phyloP scores from a whole-genome alignment of 1,140 invertebrate species.

The Cherax quadricarinatus region DNA sequence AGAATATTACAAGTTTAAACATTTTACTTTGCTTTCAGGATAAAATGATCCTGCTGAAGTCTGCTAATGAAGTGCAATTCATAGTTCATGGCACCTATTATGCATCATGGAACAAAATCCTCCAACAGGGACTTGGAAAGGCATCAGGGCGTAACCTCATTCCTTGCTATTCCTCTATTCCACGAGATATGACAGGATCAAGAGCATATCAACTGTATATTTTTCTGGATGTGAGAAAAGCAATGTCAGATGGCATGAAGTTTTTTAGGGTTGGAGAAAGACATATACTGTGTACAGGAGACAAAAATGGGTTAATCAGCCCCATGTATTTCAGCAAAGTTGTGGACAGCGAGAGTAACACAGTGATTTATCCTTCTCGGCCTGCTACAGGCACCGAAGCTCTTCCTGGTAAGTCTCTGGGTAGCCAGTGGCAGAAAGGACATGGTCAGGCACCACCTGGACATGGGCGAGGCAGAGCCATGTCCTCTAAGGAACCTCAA shows the following conservation, averaged over 20 bases:
- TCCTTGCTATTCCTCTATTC: constrained; percentile 50
- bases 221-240: constrained; percentile 38
- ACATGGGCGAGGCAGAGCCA: constrained; percentile 13
- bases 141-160: background rate
- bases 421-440: background rate
- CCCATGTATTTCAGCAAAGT: constrained; percentile 54
- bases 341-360: constrained; percentile 20
- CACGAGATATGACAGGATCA: background rate
- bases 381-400: background rate
- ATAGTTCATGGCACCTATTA: constrained; percentile 53
- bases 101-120: constrained; percentile 30
- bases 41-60: constrained; percentile 16
- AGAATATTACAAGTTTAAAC: too few species aligned
- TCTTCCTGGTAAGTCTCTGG: background rate
- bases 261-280: constrained; percentile 25
- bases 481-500: constrained; percentile 12
- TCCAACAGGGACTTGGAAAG: constrained; percentile 27
- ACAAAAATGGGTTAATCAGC: constrained; percentile 17
- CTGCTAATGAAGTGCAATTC: constrained; percentile 25
- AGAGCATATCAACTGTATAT: constrained; percentile 40
- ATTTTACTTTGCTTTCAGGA: constrained; percentile 22
- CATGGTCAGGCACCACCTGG: background rate
- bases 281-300: constrained; percentile 50
- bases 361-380: constrained; percentile 25
- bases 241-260: constrained; percentile 49